Base-by-base conservation (phyloP, 2,797 vertebrate genomes). In the Notoglanidium macrostoma region DNA sequence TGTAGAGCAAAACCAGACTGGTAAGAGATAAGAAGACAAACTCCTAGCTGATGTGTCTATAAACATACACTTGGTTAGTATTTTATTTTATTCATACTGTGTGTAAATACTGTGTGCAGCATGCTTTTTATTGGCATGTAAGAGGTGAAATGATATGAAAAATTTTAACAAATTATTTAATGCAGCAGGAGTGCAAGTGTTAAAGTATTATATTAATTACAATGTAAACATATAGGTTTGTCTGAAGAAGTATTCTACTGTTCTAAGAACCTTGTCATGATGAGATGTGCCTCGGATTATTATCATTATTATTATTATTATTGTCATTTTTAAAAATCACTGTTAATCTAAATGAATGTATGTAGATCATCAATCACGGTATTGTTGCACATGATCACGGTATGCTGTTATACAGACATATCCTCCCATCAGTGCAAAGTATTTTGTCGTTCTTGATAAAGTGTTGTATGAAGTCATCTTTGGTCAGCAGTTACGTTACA, bases 131-230 rank as follows among this genome's bases (percentile, higher is more conserved):
- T 44, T 63, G 26, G 29, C 11, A 29, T 82, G 79, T 81, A 65
- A 35, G 40, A 65, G 26, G 44, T 67, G 44, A 26, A 81, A 81
- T n/a, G 40, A 11, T 44, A 81, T 17, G 23, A 63, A 63, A 63
- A 46, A 46, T 81, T 63, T 81, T 63, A 80, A 44, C 19, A 32
- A 51, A 80, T 61, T 44, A 49, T 65, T 82, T 46, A 81, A 81
- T 63, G 32, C 23, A 11, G 9, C 29, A 55, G 49, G n/a, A 55
- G 49, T 19, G 2, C 26, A 35, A 19, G 59, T 81, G 55, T 80
- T 80, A 3, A 26, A 44, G 26, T 80, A 59, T 59, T 5, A 40
- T 40, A 26, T 59, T 61, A 40, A 15, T 59, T 76, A 54, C 14
- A 54, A 32, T 55, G 51, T 32, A 19, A 15, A 77, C 19, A 51